Percentiles rank a stretch among this genome's conserved stretches.
Conservation (phyloP, 2,888 invertebrate species). For the Barypeithes pellucidus region DNA sequence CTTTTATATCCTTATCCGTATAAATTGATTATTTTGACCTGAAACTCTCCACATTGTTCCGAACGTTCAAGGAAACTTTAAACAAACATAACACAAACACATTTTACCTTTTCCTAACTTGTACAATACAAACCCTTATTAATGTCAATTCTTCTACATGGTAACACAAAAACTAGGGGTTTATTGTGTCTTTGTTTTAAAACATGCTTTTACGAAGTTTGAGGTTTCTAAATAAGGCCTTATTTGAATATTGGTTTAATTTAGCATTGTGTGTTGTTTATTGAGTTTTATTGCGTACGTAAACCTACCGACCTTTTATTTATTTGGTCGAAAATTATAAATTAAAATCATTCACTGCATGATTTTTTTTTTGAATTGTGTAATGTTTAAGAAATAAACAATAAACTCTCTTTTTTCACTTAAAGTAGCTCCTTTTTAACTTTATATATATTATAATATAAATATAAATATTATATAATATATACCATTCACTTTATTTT, state of each 20-base stretch:
- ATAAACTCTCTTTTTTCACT: too few species aligned
- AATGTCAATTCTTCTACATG: constrained; percentile 19
- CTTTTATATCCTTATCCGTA: too few species aligned
- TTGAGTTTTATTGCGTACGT: constrained; percentile 22
- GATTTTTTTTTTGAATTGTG: too few species aligned
- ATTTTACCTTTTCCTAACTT: constrained; percentile 9
- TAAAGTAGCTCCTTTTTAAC: too few species aligned
- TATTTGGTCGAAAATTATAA: neutral
- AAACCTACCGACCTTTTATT: constrained; percentile 8
- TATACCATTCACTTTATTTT: neutral
- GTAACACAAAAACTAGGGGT: constrained; percentile 11
- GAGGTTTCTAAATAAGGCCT: constrained; percentile 14
- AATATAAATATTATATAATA: neutral
- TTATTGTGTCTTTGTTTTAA: constrained; percentile 10
- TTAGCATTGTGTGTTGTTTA: constrained; percentile 36
- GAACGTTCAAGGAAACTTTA: neutral
- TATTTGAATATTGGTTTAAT: constrained; percentile 47
- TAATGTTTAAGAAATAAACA: too few species aligned
- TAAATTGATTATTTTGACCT: neutral
- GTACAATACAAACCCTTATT: constrained; percentile 18
- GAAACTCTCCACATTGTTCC: neutral
- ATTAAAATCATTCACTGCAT: too few species aligned
- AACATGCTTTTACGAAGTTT: constrained; percentile 15
- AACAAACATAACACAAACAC: neutral
- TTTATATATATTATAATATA: too few species aligned